phyloP scores from a whole-genome alignment of 2,888 invertebrate genomes.

The Cephus runcator region DNA sequence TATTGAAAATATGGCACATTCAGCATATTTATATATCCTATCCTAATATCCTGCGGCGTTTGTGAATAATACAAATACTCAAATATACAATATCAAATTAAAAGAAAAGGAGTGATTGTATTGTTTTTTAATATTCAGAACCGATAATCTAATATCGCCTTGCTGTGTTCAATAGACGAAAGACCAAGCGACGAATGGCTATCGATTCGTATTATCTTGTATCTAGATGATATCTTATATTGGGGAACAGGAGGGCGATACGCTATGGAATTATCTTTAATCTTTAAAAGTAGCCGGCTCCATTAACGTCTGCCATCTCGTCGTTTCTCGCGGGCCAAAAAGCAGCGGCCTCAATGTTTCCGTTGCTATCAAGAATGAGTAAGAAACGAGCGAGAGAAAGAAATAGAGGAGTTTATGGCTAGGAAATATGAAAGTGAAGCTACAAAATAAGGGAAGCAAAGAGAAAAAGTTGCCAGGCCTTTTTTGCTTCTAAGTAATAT shows the following conservation, averaged over 20 bases:
- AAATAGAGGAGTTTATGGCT: neutral
- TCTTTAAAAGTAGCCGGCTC: constrained; percentile 14
- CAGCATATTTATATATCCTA: neutral
- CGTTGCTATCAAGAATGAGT: constrained; percentile 1
- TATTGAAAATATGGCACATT: neutral
- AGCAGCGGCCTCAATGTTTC: neutral
- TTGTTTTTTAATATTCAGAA: neutral
- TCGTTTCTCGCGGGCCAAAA: neutral
- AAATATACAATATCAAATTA: neutral
- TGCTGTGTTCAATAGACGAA: neutral
- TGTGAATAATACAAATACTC: neutral
- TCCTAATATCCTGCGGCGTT: neutral
- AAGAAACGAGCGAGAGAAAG: neutral
- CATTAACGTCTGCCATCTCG: neutral
- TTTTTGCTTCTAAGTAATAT: neutral
- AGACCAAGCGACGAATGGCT: neutral
- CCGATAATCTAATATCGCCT: neutral
- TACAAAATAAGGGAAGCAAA: neutral
- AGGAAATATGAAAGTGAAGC: neutral
- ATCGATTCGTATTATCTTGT: constrained; percentile 12
- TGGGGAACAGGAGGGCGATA: neutral
- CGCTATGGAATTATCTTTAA: constrained; percentile 7
- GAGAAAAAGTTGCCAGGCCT: neutral
- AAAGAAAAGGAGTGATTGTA: neutral
- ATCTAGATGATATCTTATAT: neutral